Percentiles rank a stretch among this genome's conserved stretches.
phyloP scores from a whole-genome alignment of 53 echinoderm and acorn worm genomes.

The Holothuria scabra region DNA sequence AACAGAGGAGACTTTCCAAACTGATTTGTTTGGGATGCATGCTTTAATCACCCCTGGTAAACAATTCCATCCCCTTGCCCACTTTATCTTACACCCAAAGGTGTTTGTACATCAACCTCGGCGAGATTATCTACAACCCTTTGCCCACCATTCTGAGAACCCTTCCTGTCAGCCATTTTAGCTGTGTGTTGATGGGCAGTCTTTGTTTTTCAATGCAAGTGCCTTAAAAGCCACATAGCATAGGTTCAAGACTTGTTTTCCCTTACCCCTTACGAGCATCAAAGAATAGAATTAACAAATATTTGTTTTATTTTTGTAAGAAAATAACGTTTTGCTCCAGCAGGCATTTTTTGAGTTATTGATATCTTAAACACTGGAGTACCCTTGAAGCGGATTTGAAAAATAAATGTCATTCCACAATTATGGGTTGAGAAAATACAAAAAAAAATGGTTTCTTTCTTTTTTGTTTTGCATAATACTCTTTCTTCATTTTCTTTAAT shows the following conservation, averaged over 20 bases:
- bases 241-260: not conserved
- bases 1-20: too few species aligned
- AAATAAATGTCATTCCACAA: slow-evolving; percentile 46
- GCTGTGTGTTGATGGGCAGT: not conserved
- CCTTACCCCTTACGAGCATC: not conserved
- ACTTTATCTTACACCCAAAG: too few species aligned
- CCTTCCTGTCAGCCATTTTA: not conserved
- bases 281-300: not conserved
- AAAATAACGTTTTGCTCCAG: not conserved
- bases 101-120: too few species aligned
- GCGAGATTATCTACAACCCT: too few species aligned
- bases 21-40: too few species aligned
- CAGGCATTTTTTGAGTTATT: slow-evolving; percentile 12
- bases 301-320: slow-evolving; percentile 41
- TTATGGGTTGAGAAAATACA: slow-evolving; percentile 29
- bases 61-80: too few species aligned
- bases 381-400: not conserved
- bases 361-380: not conserved
- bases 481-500: too few species aligned
- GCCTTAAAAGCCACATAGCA: slow-evolving; percentile 35
- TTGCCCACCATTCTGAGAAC: not conserved
- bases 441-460: not conserved
- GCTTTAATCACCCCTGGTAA: too few species aligned
- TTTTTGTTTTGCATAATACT: not conserved
- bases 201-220: slow-evolving; percentile 16